phyloP scores from a whole-genome alignment of 2,113 vertebrate species.

The Labeo rohita region DNA sequence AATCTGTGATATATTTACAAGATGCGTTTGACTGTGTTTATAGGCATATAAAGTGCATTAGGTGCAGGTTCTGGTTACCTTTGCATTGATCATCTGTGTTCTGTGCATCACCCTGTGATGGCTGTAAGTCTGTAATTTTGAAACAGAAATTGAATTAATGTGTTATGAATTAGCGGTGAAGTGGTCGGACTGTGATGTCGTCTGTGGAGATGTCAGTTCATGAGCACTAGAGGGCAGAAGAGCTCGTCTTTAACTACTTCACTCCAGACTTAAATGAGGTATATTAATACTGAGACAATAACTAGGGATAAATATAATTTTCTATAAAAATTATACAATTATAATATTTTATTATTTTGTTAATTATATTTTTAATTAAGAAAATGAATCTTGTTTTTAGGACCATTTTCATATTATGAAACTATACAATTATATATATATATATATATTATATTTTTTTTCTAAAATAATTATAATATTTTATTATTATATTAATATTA shows the following conservation, averaged over 20 bases:
- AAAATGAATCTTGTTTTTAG: too few species aligned
- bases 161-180: too few species aligned
- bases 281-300: too few species aligned
- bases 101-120: background rate
- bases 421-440: too few species aligned
- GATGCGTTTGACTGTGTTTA: background rate
- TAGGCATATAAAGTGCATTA: background rate
- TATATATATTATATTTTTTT: too few species aligned
- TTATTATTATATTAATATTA: too few species aligned
- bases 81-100: constrained; percentile 61
- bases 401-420: too few species aligned
- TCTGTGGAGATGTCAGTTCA: constrained; percentile 1
- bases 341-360: too few species aligned
- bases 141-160: constrained; percentile 2
- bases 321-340: too few species aligned
- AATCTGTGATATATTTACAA: background rate
- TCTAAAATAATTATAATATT: too few species aligned
- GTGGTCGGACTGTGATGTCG: background rate
- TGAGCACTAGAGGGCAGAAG: constrained; percentile 61
- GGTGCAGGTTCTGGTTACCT: constrained; percentile 56
- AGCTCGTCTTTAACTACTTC: background rate
- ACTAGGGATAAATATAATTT: too few species aligned
- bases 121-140: constrained; percentile 47
- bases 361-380: too few species aligned
- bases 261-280: background rate